Evolutionary conservation across 2,888 invertebrate species (phyloP).

Genomic region (Xylophagus ater): DNA sequence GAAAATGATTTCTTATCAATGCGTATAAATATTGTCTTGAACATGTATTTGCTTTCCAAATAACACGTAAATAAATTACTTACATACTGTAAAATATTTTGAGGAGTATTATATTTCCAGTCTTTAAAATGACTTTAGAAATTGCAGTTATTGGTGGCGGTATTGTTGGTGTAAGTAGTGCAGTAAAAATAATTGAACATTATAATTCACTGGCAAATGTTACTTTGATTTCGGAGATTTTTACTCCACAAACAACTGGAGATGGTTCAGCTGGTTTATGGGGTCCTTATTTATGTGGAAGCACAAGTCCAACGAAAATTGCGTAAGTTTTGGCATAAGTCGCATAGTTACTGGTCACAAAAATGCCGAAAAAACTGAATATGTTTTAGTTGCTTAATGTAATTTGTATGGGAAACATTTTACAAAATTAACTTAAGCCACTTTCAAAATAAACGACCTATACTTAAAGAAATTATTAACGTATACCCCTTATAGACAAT

Average conservation of each 20-base stretch:
- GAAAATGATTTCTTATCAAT: no score
- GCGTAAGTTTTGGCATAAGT: constrained; percentile 36
- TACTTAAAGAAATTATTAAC: not conserved
- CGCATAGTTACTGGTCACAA: no score
- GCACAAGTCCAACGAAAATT: constrained; percentile 44
- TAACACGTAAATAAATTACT: no score
- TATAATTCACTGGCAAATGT: constrained; percentile 44
- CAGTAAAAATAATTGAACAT: constrained; percentile 51
- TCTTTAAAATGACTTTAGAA: constrained; percentile 13
- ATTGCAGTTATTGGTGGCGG: constrained; percentile 67
- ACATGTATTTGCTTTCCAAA: no score
- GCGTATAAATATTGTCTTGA: no score
- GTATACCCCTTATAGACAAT: constrained; percentile 43
- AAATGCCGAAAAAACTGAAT: no score
- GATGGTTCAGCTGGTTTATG: constrained; percentile 70
- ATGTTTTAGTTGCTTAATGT: not conserved
- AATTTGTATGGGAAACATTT: not conserved
- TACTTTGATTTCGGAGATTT: constrained; percentile 52
- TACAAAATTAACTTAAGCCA: not conserved
- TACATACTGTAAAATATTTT: no score
- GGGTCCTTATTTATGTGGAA: constrained; percentile 53
- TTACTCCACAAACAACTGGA: constrained; percentile 62
- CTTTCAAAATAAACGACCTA: not conserved
- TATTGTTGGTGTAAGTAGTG: constrained; percentile 58
- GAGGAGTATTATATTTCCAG: no score